Base-by-base conservation (phyloP, 2,797 vertebrate species). In the Epinephelus awoara region DNA sequence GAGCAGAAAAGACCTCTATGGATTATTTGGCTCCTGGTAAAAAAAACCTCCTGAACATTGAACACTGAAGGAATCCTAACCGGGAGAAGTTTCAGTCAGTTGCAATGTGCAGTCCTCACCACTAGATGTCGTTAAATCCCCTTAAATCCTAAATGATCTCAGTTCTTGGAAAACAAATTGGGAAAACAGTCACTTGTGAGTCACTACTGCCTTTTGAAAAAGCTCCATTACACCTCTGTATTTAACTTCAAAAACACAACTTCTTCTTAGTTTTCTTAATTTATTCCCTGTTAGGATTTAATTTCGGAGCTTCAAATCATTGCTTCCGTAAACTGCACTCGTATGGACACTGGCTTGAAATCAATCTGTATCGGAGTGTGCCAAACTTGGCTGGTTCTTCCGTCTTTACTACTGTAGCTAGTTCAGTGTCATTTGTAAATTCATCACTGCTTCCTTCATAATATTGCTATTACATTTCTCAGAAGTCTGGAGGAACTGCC, bases 261-360 rank as follows among this genome's bases (percentile, higher is more conserved):
- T 11, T 64, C n/a, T n/a, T n/a, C n/a, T 63, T 13, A 38, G 46
- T 19, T 6, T 21, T 63, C 49, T 18, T 34, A 2, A 15, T 29
- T 4, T 34, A n/a, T 46, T 11, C 54, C 44, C 8, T 46, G 17
- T 29, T 46, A 15, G 23, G 10, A 42, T 34, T 70, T 38, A 14
- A 25, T 70, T 21, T 61, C 69, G n/a, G 23, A 44, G 21, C n/a
- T 67, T 66, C 29, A 34, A 34, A 34, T 34, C 29, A 44, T 25
- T 18, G n/a, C 19, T 38, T n/a, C 25, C 25, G 29, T 42, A 34
- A 62, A 21, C 11, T 63, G 47, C 29, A 54, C 23, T 10, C 11
- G 13, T 21, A 25, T 1, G 1, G 3, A 50, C 18, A 34, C 2
- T 5, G 14, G 18, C 21, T 19, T 62, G 5, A 62, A 55, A 40